These are phyloP conservation scores for Athalia circularis DNA, from an alignment of 2,888 invertebrate genomes.

Conservation along the genomic window DNA sequence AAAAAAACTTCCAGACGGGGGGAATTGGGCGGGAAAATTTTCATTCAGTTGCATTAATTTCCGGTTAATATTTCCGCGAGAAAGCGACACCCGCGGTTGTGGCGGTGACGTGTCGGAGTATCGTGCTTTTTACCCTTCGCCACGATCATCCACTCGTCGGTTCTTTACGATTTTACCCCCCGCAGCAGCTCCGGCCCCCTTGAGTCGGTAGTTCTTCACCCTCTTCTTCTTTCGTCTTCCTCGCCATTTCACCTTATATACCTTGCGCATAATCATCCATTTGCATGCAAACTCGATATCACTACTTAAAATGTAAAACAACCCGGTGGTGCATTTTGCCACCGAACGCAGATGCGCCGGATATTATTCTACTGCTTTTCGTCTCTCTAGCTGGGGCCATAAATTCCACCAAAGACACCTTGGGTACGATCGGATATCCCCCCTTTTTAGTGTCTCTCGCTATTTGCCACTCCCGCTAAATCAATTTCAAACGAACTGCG, in stretches of 20 bases:
- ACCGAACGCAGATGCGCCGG: conserved; percentile 12
- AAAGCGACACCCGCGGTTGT: neutral
- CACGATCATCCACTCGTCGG: conserved; percentile 1
- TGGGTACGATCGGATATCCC: too few relatives aligned
- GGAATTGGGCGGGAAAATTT: conserved; percentile 1
- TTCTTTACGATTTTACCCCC: conserved; percentile 44
- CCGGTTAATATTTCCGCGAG: conserved; percentile 25
- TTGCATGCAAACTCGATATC: conserved; percentile 78
- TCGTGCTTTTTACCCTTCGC: neutral
- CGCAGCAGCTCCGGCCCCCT: neutral
- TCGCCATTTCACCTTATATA: conserved; percentile 16
- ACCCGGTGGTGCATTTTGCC: conserved; percentile 56
- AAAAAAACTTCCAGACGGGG: too few relatives aligned
- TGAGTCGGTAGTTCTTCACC: conserved; percentile 46
- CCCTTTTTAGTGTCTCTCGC: too few relatives aligned
- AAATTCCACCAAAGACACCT: too few relatives aligned
- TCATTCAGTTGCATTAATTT: conserved; percentile 1
- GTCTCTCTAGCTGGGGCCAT: too few relatives aligned
- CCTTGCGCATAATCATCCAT: conserved; percentile 75
- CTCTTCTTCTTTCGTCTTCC: conserved; percentile 49
- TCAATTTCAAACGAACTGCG: too few relatives aligned
- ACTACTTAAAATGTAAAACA: conserved; percentile 75
- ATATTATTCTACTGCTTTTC: too few relatives aligned
- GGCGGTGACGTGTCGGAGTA: neutral
- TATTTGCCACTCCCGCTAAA: too few relatives aligned